Base-by-base conservation (phyloP, 1,140 invertebrate species). In the Maconellicoccus hirsutus region DNA sequence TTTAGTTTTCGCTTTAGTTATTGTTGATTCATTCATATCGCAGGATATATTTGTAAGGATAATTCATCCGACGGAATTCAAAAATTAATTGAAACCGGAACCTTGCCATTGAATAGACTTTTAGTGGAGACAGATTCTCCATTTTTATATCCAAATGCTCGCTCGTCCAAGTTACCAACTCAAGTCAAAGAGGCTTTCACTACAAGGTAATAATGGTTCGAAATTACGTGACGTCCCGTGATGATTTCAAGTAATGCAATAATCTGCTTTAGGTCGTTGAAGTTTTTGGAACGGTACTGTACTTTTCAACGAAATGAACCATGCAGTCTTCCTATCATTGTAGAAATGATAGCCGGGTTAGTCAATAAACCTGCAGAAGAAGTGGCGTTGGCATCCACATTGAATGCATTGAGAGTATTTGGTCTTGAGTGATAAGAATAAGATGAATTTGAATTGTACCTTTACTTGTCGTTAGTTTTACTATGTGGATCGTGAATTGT, bases 281-380 rank as follows among this genome's bases (percentile, higher is more conserved):
- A 80, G 70, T 89, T 85, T 78, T 79, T 87, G 74, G 84, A 83
- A 74, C 83, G 87, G 73, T 95, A 94, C 81, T 96, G 92, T 79
- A 94, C 93, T 71, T 98, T 97, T 82, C 93, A 97, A 83, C 84
- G 94, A 73, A 98, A 98, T 78, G 94, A 98, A 81, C 94, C 94
- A 0, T 96, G 94, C 81, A 92, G 92, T 19, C 81, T 97, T 71
- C 92, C 94, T 16, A 91, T 92, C 29, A 91, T 94, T 70, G 90
- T 96, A 19, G 94, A 98, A 81, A 89, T 97, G 85, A 87, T 97
- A 72, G 92, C 94, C 22, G 92, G 91, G 26, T 94, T 94, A 78
- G 89, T 95, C 82, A 85, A 86, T 70, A 89, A 88, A 77, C 86
- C 85, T 29, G 89, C 93, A 0, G 92, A 94, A 79, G 93, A 96